Percentiles rank a stretch among this genome's conserved stretches.
phyloP scores from a whole-genome alignment of 2,888 invertebrate species.

The Drosophila barbarae region DNA sequence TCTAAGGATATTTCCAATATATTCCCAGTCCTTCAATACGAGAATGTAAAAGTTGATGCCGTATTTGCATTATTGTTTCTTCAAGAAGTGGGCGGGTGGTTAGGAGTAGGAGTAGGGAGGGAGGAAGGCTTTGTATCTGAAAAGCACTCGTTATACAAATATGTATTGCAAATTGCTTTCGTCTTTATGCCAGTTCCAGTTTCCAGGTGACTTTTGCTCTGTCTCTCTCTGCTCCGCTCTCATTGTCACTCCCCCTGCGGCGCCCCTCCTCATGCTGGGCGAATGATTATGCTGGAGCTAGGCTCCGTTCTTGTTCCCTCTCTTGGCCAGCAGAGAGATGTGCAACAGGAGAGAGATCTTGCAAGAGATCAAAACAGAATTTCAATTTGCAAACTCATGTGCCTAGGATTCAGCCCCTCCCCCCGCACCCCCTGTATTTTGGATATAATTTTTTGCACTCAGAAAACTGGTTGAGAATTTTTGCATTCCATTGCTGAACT shows the following conservation, averaged over 20 bases:
- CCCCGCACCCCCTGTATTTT: slow-evolving; percentile 36
- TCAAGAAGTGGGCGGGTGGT: not conserved
- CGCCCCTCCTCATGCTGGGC: not conserved
- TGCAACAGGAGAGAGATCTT: slow-evolving; percentile 39
- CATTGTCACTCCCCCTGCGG: slow-evolving; percentile 10
- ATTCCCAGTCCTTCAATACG: not conserved
- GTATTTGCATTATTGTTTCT: slow-evolving; percentile 12
- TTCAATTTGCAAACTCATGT: slow-evolving; percentile 59
- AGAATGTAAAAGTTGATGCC: not conserved
- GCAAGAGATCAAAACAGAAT: slow-evolving; percentile 47
- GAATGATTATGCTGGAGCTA: slow-evolving; percentile 21
- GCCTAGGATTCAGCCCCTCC: slow-evolving; percentile 25
- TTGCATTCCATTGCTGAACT: slow-evolving; percentile 50
- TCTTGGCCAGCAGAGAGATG: slow-evolving; percentile 50
- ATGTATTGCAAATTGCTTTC: slow-evolving; percentile 72
- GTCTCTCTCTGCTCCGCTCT: slow-evolving; percentile 22
- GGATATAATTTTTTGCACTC: slow-evolving; percentile 29
- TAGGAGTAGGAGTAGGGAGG: not conserved
- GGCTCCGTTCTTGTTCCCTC: slow-evolving; percentile 35
- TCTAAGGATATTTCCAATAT: too few relatives aligned
- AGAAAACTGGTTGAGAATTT: slow-evolving; percentile 54
- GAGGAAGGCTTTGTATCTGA: not conserved
- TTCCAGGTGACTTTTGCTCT: slow-evolving; percentile 61
- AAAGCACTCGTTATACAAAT: slow-evolving; percentile 52
- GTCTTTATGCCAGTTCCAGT: slow-evolving; percentile 65